Base-by-base conservation (phyloP, 2,797 vertebrate species). In the Salarias fasciatus region DNA sequence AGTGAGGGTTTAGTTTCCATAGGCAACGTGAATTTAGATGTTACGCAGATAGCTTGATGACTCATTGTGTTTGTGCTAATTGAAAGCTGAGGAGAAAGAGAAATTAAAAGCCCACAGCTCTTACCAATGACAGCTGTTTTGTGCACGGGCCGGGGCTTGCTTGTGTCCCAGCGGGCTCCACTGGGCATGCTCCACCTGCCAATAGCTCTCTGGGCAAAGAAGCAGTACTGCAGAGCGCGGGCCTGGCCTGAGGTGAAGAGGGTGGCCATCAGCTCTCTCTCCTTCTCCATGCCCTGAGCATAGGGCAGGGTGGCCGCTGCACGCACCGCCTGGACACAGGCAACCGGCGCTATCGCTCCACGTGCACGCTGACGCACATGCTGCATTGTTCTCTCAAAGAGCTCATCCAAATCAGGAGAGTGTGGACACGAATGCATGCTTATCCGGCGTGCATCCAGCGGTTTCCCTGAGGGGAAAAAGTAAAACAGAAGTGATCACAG, bases 81-180 rank as follows among this genome's bases (percentile, higher is more conserved):
- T 71, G 40, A 72, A 49, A 56, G 30, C 55, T 48, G 13, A 15
- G 48, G 41, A 57, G 42, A 60, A 53, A 50, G 4, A 52, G 2
- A 67, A 64, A 75, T 70, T 35, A 61, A 67, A 76, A 63, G 24
- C 38, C 30, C 13, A 44, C 44, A 75, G 40, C 67, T 71, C 92
- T 92, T 86, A 97, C 96, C 97, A 10, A 99, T 88, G 61, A 98
- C 93, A 0, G 94, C 96, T 0, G 88, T 94, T n/a, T 73, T 95
- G n/a, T 2, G 84, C 50, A 98, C 38, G 5, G 92, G 86, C 46
- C 48, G 84, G 2, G 94, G 82, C 0, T 84, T 79, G 8, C 89
- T 88, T 1, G 84, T 94, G 83, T 93, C 92, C 95, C 96, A 97
- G 8, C 90, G 89, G 0, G 92, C 94, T 59, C 96, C 94, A 0